These are phyloP conservation scores for Hemicentrotus pulcherrimus DNA, from an alignment of 35 echinoderm and acorn worm genomes.

Conservation along the genomic window DNA sequence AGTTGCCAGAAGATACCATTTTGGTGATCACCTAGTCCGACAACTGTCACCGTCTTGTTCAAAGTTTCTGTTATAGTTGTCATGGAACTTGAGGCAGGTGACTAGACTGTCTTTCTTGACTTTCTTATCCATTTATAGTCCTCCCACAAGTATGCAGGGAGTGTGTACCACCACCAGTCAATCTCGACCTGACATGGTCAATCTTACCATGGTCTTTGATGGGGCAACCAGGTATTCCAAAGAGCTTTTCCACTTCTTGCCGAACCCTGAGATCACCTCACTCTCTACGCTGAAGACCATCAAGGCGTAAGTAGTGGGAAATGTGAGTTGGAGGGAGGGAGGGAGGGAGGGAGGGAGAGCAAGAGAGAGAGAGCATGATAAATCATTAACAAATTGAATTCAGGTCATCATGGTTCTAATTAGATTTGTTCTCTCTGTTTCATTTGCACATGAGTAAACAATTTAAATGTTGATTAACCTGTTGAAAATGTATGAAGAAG, in stretches of 20 bases:
- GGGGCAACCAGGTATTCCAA: background rate
- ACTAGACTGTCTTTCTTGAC: background rate
- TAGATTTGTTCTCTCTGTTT: too few species aligned
- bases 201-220: constrained; percentile 23
- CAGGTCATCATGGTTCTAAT: too few species aligned
- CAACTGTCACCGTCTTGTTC: too few species aligned
- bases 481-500: too few species aligned
- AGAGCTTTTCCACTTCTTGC: background rate
- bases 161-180: background rate
- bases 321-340: background rate
- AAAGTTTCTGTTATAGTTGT: too few species aligned
- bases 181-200: background rate
- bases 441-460: too few species aligned
- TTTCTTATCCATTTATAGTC: background rate
- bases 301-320: constrained; percentile 26
- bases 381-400: too few species aligned
- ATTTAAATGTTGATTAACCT: too few species aligned
- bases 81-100: too few species aligned
- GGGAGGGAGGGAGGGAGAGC: too few species aligned
- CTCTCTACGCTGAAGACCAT: constrained; percentile 37
- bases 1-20: too few species aligned
- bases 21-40: too few species aligned
- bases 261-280: background rate
- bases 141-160: background rate
- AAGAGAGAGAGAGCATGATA: background rate